phyloP scores from a whole-genome alignment of 2,888 invertebrate genomes.

The Emmelina monodactyla region DNA sequence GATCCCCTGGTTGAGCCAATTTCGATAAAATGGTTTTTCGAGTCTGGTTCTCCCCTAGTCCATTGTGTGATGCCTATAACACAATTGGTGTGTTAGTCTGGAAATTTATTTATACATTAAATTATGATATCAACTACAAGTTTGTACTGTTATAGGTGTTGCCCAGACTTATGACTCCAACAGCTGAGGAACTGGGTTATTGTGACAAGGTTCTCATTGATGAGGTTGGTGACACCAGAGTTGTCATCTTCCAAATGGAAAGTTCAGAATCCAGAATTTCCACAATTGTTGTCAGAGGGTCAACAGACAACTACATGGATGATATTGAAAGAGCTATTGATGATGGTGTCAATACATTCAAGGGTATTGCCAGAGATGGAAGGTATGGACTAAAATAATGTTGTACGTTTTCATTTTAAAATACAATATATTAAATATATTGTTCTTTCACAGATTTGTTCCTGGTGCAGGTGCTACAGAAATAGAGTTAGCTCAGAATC shows the following conservation, averaged over 20 bases:
- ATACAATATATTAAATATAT: too few species aligned
- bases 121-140: too few species aligned
- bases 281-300: conserved; percentile 93
- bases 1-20: too few species aligned
- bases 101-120: too few species aligned
- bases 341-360: conserved; percentile 99
- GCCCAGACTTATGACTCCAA: conserved; percentile 77
- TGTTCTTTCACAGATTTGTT: conserved; percentile 72
- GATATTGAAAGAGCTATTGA: conserved; percentile 98
- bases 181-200: conserved; percentile 88
- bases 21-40: too few species aligned
- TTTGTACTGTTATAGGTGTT: conserved; percentile 63
- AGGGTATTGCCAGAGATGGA: conserved; percentile 83
- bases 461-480: conserved; percentile 97
- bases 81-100: too few species aligned
- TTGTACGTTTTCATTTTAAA: too few species aligned
- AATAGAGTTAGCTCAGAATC: conserved; percentile 88
- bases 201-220: conserved; percentile 89
- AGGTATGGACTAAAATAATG: too few species aligned
- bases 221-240: conserved; percentile 94
- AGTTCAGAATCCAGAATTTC: conserved; percentile 86
- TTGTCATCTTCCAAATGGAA: conserved; percentile 92
- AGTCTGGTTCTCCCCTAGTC: too few species aligned
- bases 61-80: too few species aligned
- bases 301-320: conserved; percentile 98